phyloP scores from a whole-genome alignment of 92 coral and sea anemone species.

The Micromussa lordhowensis region DNA sequence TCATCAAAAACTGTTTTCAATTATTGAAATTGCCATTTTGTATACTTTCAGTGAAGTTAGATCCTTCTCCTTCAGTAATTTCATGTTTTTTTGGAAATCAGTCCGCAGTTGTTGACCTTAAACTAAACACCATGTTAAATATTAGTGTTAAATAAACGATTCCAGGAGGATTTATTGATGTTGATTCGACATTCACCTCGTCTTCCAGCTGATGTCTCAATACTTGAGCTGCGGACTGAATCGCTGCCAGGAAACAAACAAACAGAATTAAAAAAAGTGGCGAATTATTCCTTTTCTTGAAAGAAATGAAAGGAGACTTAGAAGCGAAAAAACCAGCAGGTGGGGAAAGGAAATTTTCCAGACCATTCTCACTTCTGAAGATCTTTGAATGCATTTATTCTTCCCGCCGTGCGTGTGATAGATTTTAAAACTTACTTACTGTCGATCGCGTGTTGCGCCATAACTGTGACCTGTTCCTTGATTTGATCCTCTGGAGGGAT shows the following conservation, averaged over 20 bases:
- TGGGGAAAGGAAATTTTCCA: not conserved
- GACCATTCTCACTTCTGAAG: not conserved
- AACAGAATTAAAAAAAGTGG: not conserved
- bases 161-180: not conserved
- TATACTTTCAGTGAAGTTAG: too few relatives aligned
- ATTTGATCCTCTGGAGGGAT: conserved; percentile 46
- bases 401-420: too few relatives aligned
- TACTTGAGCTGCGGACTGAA: conserved; percentile 72
- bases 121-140: too few relatives aligned
- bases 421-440: conserved; percentile 51
- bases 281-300: not conserved
- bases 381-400: too few relatives aligned
- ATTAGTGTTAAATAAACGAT: too few relatives aligned
- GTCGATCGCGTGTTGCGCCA: conserved; percentile 83
- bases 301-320: not conserved
- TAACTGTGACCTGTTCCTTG: conserved; percentile 54
- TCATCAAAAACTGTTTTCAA: too few relatives aligned
- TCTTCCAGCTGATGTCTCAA: conserved; percentile 54
- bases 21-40: too few relatives aligned
- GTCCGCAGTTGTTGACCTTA: too few relatives aligned
- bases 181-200: conserved; percentile 41
- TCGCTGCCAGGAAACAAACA: conserved; percentile 36
- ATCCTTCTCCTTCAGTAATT: too few relatives aligned
- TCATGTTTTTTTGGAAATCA: too few relatives aligned
- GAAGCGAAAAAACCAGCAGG: not conserved